phyloP scores from a whole-genome alignment of 1,140 invertebrate genomes.

The Carposina sasakii region DNA sequence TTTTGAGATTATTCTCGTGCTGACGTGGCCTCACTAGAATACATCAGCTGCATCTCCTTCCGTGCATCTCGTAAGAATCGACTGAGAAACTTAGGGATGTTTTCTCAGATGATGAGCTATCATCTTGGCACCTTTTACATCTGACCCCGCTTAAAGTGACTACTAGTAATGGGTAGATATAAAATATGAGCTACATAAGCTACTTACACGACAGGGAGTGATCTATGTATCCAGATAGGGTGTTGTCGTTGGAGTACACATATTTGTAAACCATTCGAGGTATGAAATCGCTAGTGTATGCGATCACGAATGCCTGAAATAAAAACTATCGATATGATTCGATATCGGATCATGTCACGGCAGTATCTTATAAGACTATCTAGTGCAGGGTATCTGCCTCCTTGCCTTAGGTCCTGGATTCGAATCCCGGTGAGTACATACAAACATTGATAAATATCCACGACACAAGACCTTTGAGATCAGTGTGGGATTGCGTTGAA shows the following conservation, averaged over 20 bases:
- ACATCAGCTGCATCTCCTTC: no score
- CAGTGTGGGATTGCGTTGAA: no score
- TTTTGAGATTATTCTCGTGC: no score
- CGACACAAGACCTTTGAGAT: no score
- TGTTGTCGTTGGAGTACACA: constrained; percentile 82
- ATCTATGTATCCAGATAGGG: constrained; percentile 87
- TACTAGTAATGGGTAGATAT: no score
- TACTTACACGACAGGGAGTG: constrained; percentile 82
- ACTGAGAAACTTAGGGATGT: no score
- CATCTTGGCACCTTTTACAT: no score
- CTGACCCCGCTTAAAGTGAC: no score
- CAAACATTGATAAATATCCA: no score
- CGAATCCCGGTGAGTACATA: neutral
- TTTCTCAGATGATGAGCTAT: no score
- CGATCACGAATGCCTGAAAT: constrained; percentile 91
- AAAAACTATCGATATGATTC: neutral
- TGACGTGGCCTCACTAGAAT: no score
- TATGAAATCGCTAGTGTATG: constrained; percentile 94
- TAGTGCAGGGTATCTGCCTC: neutral
- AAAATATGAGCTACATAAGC: neutral
- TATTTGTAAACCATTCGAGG: constrained; percentile 91
- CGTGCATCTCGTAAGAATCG: no score
- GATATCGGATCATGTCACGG: neutral
- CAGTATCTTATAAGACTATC: neutral
- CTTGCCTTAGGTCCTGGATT: neutral